Evolutionary conservation across 64 coral and sea anemone genomes (phyloP).

Genomic region (Stylophora pistillata): DNA sequence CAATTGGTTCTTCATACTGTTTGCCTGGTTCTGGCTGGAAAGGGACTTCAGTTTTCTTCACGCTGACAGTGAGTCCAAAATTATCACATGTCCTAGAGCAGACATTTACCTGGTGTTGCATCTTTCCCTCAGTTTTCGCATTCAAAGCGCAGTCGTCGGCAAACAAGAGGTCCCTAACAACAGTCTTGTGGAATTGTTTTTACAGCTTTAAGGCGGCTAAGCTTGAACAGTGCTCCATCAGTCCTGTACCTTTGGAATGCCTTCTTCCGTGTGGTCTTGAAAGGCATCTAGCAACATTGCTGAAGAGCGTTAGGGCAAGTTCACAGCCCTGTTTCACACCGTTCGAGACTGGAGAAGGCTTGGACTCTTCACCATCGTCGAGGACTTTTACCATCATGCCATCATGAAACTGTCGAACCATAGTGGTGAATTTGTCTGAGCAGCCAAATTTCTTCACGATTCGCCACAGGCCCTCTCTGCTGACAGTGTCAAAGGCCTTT

Average conservation of each 20-base stretch:
- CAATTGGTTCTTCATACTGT: background rate
- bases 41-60: slow-evolving; percentile 52
- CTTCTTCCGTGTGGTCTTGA: background rate
- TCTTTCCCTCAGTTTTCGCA: background rate
- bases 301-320: background rate
- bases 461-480: slow-evolving; percentile 6
- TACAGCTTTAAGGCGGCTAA: background rate
- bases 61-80: slow-evolving; percentile 53
- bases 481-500: slow-evolving; percentile 19
- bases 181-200: background rate
- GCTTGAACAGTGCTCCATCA: slow-evolving; percentile 6
- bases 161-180: slow-evolving; percentile 7
- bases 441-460: slow-evolving; percentile 29
- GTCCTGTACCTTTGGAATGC: background rate
- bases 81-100: slow-evolving; percentile 1
- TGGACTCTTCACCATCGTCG: background rate
- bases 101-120: background rate
- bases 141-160: slow-evolving; percentile 30
- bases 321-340: background rate
- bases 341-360: background rate
- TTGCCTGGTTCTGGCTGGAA: slow-evolving; percentile 12
- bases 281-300: slow-evolving; percentile 30
- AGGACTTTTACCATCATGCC: background rate
- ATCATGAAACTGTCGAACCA: slow-evolving; percentile 33
- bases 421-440: background rate